A percentile compares a stretch with the other conserved stretches of the same genome.
Evolutionary conservation across 2,797 vertebrate genomes (phyloP).

Genomic region (Euphonia xanthogaster): DNA sequence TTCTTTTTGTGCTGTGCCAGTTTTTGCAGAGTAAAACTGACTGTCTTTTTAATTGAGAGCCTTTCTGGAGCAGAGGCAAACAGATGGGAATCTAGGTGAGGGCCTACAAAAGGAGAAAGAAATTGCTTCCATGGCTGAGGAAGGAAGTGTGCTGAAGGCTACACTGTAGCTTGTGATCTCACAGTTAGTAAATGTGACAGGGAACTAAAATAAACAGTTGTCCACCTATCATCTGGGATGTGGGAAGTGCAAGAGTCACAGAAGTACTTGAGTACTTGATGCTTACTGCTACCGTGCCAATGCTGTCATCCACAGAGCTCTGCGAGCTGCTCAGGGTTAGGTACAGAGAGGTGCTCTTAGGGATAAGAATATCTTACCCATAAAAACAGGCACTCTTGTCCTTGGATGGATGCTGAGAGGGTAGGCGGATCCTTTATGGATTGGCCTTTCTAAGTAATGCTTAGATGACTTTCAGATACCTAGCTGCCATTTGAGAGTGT

Average conservation of each 20-base stretch:
- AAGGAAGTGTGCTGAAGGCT: slow-evolving; percentile 9
- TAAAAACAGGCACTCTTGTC: neutral
- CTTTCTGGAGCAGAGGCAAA: slow-evolving; percentile 53
- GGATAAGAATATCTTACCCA: neutral
- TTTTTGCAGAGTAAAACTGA: slow-evolving; percentile 25
- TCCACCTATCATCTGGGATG: slow-evolving; percentile 10
- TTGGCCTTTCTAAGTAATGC: neutral
- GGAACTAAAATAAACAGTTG: neutral
- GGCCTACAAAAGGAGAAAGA: neutral
- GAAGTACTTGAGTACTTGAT: neutral
- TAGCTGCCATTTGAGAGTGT: neutral
- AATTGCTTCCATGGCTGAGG: neutral
- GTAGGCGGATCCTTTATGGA: neutral
- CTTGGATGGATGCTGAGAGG: neutral
- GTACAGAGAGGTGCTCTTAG: neutral
- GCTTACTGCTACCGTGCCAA: neutral
- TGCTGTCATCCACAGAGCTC: neutral
- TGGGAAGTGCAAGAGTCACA: slow-evolving; percentile 17
- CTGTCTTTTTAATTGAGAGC: slow-evolving; percentile 24
- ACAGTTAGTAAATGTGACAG: neutral
- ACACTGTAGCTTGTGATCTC: neutral
- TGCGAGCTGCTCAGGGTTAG: neutral
- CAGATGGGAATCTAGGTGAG: slow-evolving; percentile 58
- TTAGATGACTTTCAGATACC: neutral
- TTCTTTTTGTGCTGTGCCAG: slow-evolving; percentile 24